Evolutionary conservation across 2,113 vertebrate species (phyloP).

Genomic region (Meriones unguiculatus): DNA sequence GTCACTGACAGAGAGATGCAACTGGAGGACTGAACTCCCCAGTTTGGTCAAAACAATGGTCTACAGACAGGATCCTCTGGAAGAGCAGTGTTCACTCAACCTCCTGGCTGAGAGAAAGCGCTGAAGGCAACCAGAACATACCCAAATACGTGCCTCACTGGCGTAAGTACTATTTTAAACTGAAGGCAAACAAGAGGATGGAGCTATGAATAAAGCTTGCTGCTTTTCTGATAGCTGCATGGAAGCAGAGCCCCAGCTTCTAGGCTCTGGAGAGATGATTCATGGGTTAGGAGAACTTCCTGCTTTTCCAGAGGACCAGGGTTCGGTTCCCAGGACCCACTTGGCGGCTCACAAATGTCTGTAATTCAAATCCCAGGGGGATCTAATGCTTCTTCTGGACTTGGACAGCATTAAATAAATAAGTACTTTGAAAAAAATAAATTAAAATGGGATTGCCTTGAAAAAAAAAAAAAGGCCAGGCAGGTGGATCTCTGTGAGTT

Average conservation of each 20-base stretch:
- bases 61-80: background rate
- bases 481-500: too few species aligned
- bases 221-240: background rate
- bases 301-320: background rate
- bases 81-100: background rate
- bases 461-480: too few species aligned
- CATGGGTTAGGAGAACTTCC: background rate
- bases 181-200: background rate
- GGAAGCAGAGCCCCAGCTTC: background rate
- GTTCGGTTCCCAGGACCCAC: background rate
- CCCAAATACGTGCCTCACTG: background rate
- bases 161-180: background rate
- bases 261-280: background rate
- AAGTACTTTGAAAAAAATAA: background rate
- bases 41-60: background rate
- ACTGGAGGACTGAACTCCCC: background rate
- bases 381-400: background rate
- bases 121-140: background rate
- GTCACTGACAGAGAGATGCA: background rate
- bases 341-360: background rate
- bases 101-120: background rate
- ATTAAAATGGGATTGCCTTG: too few species aligned
- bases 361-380: background rate
- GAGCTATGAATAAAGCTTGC: background rate
- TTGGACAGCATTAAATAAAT: background rate